Conservation (phyloP, 1,140 invertebrate species). For the Acromyrmex echinatior region DNA sequence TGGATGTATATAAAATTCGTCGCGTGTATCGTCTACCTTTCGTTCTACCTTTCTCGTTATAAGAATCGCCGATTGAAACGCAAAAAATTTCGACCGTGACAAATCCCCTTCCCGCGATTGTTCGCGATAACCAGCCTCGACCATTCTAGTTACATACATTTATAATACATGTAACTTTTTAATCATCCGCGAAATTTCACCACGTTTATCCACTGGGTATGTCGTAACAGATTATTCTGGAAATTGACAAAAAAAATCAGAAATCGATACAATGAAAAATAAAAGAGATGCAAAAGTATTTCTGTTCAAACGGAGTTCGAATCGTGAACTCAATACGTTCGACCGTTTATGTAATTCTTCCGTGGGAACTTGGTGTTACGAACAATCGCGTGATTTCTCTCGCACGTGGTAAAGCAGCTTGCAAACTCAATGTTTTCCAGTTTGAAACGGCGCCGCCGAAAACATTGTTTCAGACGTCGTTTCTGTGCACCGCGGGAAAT, state of each 20-base stretch:
- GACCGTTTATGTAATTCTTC: conserved; percentile 25
- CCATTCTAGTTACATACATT: neutral
- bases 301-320: neutral
- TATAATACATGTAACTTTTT: neutral
- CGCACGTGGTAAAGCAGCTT: neutral
- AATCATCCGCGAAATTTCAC: neutral
- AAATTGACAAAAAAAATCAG: neutral
- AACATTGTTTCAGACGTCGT: conserved; percentile 26
- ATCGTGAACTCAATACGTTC: neutral
- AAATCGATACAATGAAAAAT: neutral
- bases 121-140: conserved; percentile 6
- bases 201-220: neutral
- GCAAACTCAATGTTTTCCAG: conserved; percentile 43
- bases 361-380: conserved; percentile 14
- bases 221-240: neutral
- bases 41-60: neutral
- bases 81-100: conserved; percentile 19
- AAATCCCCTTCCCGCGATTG: conserved; percentile 1
- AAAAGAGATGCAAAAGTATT: neutral
- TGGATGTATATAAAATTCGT: neutral
- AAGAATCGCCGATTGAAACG: neutral
- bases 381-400: conserved; percentile 25
- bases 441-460: neutral
- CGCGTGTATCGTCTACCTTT: neutral
- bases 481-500: neutral